Evolutionary conservation across 2,888 invertebrate genomes (phyloP).

Genomic region (Nomada ruficornis): DNA sequence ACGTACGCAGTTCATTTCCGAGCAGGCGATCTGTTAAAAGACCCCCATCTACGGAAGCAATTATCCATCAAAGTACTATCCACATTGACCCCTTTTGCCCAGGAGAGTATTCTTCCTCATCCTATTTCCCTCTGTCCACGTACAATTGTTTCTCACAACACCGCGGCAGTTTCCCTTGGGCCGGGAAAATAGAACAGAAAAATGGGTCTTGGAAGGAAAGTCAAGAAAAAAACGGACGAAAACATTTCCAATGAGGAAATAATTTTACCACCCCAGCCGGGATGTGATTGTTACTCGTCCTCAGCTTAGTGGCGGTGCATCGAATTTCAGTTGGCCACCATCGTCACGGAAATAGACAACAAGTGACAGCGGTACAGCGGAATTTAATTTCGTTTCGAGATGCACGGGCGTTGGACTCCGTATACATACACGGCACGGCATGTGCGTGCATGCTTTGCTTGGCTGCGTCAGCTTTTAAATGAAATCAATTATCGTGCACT

Average conservation of each 20-base stretch:
- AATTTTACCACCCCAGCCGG: constrained; percentile 34
- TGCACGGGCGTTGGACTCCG: constrained; percentile 15
- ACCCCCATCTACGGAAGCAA: neutral
- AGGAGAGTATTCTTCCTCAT: neutral
- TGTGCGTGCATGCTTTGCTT: constrained; percentile 5
- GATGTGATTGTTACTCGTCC: constrained; percentile 58
- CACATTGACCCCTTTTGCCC: constrained; percentile 3
- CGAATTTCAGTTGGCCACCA: constrained; percentile 49
- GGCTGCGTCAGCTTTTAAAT: constrained; percentile 45
- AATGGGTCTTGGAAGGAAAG: neutral
- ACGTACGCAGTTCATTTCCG: no score
- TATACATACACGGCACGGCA: neutral
- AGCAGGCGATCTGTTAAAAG: neutral
- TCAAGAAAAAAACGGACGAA: constrained; percentile 4
- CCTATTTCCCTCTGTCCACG: neutral
- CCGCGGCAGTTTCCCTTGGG: constrained; percentile 34
- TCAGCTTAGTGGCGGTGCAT: constrained; percentile 33
- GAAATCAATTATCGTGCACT: constrained; percentile 59
- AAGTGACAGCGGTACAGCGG: constrained; percentile 60
- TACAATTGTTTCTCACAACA: constrained; percentile 34
- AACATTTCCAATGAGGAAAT: constrained; percentile 36
- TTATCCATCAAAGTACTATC: neutral
- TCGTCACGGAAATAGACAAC: constrained; percentile 48
- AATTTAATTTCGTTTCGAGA: constrained; percentile 60
- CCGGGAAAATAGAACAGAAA: neutral